Percentiles rank a stretch among this genome's conserved stretches.
These are phyloP conservation scores for Rugalucina vietnamica DNA, from an alignment of 2,888 invertebrate genomes.

Conservation along the genomic window DNA sequence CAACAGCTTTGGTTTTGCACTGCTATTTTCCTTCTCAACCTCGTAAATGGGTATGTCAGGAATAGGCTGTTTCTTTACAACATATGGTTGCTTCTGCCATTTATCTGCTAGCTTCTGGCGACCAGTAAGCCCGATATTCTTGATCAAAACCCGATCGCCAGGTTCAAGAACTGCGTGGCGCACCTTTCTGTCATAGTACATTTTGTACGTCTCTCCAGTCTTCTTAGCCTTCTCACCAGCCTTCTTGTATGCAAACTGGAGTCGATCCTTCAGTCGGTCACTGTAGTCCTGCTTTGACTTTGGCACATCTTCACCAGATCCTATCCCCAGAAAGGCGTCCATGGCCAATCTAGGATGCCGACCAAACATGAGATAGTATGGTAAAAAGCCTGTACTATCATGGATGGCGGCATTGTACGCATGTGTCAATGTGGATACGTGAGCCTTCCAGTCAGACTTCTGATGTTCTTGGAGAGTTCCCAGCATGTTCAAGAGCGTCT, in stretches of 20 bases:
- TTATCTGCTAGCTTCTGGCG: not conserved
- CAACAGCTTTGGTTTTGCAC: not conserved
- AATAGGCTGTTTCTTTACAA: not conserved
- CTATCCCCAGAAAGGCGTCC: not conserved
- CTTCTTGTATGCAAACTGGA: not conserved
- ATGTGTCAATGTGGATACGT: no score
- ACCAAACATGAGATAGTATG: no score
- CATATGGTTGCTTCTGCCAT: not conserved
- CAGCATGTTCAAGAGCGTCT: no score
- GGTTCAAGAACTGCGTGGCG: not conserved
- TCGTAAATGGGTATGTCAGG: not conserved
- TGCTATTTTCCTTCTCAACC: not conserved
- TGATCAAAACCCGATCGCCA: not conserved
- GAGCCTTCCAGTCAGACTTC: no score
- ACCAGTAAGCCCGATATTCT: not conserved
- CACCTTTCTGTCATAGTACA: not conserved
- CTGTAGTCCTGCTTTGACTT: not conserved
- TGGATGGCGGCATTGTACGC: no score
- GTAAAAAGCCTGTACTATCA: no score
- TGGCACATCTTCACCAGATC: not conserved
- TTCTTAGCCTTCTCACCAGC: not conserved
- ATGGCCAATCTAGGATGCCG: no score
- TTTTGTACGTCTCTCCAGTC: not conserved
- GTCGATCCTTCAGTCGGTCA: not conserved
- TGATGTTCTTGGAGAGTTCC: no score